Base-by-base conservation (phyloP, 2,797 vertebrate genomes). In the Chlorospingus flavigularis region DNA sequence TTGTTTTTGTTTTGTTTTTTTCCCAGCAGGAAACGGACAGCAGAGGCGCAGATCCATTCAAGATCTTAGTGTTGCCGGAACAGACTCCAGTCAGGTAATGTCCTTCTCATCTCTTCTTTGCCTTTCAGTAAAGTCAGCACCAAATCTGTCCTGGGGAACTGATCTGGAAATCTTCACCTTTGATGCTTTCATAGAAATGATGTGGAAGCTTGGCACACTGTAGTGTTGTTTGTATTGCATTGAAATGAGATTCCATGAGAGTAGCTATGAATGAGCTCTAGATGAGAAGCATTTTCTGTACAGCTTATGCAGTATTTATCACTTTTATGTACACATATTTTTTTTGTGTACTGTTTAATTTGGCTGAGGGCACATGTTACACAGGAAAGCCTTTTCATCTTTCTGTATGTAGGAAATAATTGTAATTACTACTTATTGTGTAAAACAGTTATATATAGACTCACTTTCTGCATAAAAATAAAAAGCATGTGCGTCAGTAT, bases 1-100 rank as follows among this genome's bases (percentile, higher is more conserved):
- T 97, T 95, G 88, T 88, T 97, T 96, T 94, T 91, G 90, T 93
- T 95, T 90, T 90, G 53, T 39, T 96, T 89, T 97, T 95, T 97
- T 84, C 82, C 94, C 97, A 98, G 98, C 98, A 98, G 98, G 98
- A 94, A 99, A 98, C 73, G 99, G 99, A 85, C 97, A 99, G 77
- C 99, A 99, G 97, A 98, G 99, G 97, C 99, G 99, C 66, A 99
- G 98, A 96, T 99, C 99, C 77, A 98, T 99, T 89, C 99, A 99
- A 98, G 99, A 99, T 94, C 98, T 99, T 88, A 98, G 98, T 47
- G 98, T 98, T 92, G 97, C 99, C 96, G 98, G 98, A 96, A 98
- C 98, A 55, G 99, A 99, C 90, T 98, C 99, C 95, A 98, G 98
- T 97, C 99, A 99, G 99, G 99, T 99, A 99, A 98, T 1, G 7